phyloP scores from a whole-genome alignment of 2,888 invertebrate genomes.

The Trichopoda pennipes region DNA sequence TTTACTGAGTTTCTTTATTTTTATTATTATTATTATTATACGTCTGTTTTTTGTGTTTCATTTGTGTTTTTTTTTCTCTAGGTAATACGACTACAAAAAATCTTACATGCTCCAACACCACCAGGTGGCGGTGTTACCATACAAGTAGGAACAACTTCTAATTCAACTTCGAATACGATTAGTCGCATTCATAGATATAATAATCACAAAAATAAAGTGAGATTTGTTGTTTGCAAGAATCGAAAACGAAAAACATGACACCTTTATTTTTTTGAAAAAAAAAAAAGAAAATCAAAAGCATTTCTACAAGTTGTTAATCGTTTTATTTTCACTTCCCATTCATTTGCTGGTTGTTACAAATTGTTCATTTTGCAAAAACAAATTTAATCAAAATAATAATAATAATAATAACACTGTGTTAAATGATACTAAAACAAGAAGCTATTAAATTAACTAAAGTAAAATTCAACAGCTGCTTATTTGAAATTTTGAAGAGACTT shows the following conservation, averaged over 20 bases:
- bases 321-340: slow-evolving; percentile 38
- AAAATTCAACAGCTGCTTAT: no score
- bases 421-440: not conserved
- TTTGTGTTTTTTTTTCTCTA: slow-evolving; percentile 77
- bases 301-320: slow-evolving; percentile 31
- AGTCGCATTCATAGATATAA: slow-evolving; percentile 80
- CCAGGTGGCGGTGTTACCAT: slow-evolving; percentile 80
- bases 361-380: slow-evolving; percentile 12
- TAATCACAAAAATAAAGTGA: slow-evolving; percentile 78
- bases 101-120: slow-evolving; percentile 85
- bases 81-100: slow-evolving; percentile 91
- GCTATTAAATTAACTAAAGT: not conserved
- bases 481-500: not conserved
- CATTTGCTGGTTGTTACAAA: slow-evolving; percentile 40
- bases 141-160: slow-evolving; percentile 80
- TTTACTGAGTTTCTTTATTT: slow-evolving; percentile 44
- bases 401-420: slow-evolving; percentile 5
- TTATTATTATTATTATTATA: slow-evolving; percentile 52
- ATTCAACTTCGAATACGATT: slow-evolving; percentile 80
- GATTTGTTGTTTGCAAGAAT: slow-evolving; percentile 71
- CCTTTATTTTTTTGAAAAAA: slow-evolving; percentile 36
- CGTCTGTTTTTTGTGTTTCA: slow-evolving; percentile 60
- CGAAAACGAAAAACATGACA: slow-evolving; percentile 52
- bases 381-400: not conserved
- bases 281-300: slow-evolving; percentile 4